These are phyloP conservation scores for Syngnathoides biaculeatus DNA, from an alignment of 2,113 vertebrate species.

Conservation along the genomic window DNA sequence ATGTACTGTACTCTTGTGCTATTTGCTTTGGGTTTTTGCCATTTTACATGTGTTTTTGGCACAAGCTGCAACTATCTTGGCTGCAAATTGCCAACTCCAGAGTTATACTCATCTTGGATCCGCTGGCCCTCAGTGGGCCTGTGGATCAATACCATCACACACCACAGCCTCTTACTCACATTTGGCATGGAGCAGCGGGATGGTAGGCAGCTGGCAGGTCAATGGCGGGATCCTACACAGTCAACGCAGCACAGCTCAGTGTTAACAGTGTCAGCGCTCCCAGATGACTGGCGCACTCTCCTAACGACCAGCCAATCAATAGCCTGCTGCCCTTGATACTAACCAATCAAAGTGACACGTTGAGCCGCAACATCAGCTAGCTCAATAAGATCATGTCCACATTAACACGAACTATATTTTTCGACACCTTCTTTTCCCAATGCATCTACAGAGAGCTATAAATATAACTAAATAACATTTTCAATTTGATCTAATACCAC, in stretches of 20 bases:
- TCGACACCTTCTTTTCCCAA: not conserved
- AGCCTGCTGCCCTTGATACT: conserved; percentile 45
- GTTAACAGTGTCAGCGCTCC: conserved; percentile 66
- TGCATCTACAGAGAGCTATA: not conserved
- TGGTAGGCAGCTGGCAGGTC: conserved; percentile 53
- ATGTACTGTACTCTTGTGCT: too few species aligned
- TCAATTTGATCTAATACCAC: not conserved
- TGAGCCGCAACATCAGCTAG: not conserved
- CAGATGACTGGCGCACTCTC: conserved; percentile 47
- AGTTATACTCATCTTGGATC: conserved; percentile 29
- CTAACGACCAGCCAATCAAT: conserved; percentile 70
- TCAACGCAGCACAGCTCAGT: conserved; percentile 45
- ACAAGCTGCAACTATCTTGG: not conserved
- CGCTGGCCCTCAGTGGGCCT: conserved; percentile 16
- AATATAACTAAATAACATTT: too few species aligned
- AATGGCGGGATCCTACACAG: conserved; percentile 47
- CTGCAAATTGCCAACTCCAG: conserved; percentile 21
- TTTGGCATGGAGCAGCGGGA: conserved; percentile 39
- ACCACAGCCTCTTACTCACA: conserved; percentile 43
- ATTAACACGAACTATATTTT: not conserved
- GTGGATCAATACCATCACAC: conserved; percentile 50
- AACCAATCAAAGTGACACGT: conserved; percentile 54
- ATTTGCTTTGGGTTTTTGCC: too few species aligned
- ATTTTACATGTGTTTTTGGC: not conserved
- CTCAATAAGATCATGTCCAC: not conserved